phyloP scores from a whole-genome alignment of 2,113 vertebrate genomes.

The Onychorhynchus coronatus region DNA sequence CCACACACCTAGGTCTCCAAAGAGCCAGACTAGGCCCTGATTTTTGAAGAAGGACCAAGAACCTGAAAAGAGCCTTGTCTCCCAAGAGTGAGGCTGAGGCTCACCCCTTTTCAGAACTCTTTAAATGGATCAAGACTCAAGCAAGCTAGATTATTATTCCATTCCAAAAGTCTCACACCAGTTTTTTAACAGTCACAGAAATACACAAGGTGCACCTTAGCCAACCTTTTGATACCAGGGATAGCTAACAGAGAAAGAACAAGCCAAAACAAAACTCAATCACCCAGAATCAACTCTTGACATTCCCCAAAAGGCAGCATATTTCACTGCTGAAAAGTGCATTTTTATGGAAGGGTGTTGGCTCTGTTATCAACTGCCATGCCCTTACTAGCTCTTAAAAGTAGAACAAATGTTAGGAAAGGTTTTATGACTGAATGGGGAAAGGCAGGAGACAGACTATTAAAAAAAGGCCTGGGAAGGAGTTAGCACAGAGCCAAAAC shows the following conservation, averaged over 20 bases:
- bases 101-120: neutral
- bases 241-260: neutral
- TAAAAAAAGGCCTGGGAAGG: slow-evolving; percentile 61
- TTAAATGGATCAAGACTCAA: neutral
- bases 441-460: slow-evolving; percentile 45
- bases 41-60: neutral
- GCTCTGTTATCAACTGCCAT: slow-evolving; percentile 6
- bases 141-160: neutral
- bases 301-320: neutral
- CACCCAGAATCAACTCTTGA: neutral
- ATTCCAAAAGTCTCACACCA: neutral
- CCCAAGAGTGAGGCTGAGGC: neutral
- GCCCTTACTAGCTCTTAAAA: slow-evolving; percentile 54
- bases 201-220: neutral
- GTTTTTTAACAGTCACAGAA: neutral
- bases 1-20: neutral
- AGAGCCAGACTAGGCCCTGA: neutral
- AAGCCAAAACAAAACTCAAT: neutral
- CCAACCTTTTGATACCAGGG: neutral
- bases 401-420: slow-evolving; percentile 41
- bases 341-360: slow-evolving; percentile 31
- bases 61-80: neutral
- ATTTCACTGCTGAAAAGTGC: slow-evolving; percentile 51
- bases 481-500: slow-evolving; percentile 60
- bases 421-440: slow-evolving; percentile 38